phyloP scores from a whole-genome alignment of 2,797 vertebrate species.

The Pitangus sulphuratus region DNA sequence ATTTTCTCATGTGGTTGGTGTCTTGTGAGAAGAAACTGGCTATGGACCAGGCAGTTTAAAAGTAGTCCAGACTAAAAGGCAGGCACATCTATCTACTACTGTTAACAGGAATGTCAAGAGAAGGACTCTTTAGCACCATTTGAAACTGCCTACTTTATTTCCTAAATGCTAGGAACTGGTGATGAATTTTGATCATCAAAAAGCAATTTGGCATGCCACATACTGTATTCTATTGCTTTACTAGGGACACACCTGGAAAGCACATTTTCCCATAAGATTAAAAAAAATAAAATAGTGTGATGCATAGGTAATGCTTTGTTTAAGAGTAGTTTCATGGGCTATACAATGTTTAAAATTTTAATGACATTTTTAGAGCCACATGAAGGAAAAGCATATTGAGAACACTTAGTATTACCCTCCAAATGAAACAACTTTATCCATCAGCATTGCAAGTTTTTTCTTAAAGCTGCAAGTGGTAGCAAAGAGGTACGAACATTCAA shows the following conservation, averaged over 20 bases:
- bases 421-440: background rate
- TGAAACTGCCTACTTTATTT: background rate
- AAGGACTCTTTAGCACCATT: background rate
- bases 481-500: background rate
- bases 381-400: background rate
- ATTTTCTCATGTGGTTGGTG: background rate
- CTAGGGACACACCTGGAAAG: slow-evolving; percentile 1
- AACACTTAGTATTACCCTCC: background rate
- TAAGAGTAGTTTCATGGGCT: background rate
- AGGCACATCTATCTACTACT: background rate
- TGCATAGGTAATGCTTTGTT: background rate
- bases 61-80: background rate
- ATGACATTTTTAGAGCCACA: background rate
- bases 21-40: background rate
- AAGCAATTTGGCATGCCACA: background rate
- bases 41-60: background rate
- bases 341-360: background rate
- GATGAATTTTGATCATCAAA: slow-evolving; percentile 38
- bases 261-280: background rate
- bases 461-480: background rate
- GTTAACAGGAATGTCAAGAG: background rate
- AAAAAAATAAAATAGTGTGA: background rate
- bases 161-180: background rate
- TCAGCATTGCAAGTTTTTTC: background rate
- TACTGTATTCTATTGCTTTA: background rate